phyloP scores from a whole-genome alignment of 2,888 invertebrate genomes.

The Cheilosia vulpina region DNA sequence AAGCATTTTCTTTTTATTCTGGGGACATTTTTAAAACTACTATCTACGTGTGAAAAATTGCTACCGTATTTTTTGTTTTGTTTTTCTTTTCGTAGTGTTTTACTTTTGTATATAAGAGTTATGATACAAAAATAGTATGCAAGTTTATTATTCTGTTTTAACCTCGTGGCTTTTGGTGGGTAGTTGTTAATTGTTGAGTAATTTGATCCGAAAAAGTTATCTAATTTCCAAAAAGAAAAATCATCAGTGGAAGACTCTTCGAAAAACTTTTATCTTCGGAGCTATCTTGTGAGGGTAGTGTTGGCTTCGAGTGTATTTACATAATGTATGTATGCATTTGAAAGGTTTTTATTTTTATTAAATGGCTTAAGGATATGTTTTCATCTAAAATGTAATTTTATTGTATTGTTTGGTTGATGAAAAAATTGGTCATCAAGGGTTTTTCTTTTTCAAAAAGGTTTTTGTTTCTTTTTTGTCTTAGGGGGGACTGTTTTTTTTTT shows the following conservation, averaged over 20 bases:
- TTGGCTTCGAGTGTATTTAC: constrained; percentile 56
- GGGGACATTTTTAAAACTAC: constrained; percentile 49
- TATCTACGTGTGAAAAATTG: constrained; percentile 49
- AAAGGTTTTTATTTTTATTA: constrained; percentile 23
- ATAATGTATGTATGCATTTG: constrained; percentile 39
- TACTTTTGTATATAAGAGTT: constrained; percentile 60
- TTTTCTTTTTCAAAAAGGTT: not conserved
- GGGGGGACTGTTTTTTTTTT: constrained; percentile 63
- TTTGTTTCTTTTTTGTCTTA: constrained; percentile 58
- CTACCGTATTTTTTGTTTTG: constrained; percentile 23
- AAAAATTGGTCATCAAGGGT: constrained; percentile 54
- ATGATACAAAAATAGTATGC: constrained; percentile 74
- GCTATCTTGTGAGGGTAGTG: constrained; percentile 22
- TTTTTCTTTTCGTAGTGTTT: constrained; percentile 35
- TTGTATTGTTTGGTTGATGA: constrained; percentile 45
- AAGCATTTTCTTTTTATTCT: not conserved
- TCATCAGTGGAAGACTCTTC: constrained; percentile 35
- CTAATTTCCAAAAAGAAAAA: constrained; percentile 7
- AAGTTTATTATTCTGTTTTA: constrained; percentile 63
- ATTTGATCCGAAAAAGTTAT: constrained; percentile 61
- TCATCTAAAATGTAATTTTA: constrained; percentile 40
- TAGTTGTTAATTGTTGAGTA: constrained; percentile 71
- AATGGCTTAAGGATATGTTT: constrained; percentile 68
- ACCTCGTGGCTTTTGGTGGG: constrained; percentile 70
- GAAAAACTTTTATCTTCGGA: constrained; percentile 11